Evolutionary conservation across 1,140 invertebrate species (phyloP), one percentile per base, ranked within the genome.

Genomic region (Drosophila sucinea): DNA sequence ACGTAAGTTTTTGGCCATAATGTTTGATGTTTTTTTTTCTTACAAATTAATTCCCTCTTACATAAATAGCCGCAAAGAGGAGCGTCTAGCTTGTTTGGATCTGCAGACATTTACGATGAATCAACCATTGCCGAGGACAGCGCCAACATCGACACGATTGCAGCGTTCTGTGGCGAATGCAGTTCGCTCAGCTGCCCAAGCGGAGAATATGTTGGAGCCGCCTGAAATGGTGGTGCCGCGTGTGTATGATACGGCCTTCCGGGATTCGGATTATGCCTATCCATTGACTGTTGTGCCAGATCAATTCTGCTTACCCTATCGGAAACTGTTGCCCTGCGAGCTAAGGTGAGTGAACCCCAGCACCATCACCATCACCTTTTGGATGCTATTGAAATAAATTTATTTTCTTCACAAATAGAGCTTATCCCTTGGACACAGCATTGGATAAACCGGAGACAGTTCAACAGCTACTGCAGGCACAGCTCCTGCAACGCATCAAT

Each of bases 271-370:
- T 25, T 74, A 89, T 27, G 84, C 70, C 29, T 99, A 98, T 93
- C 98, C 98, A 23, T 95, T 99, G 30, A 95, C 98, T 35, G 93
- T 99, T 56, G 95, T 99, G 73, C 97, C 98, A 25, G 98, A 98
- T 64, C 98, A 99, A 93, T 99, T 95, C 93, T 96, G 96, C 70
- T 97, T 98, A 92, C 95, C 94, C 92, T 99, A 97, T 92, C 94
- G 95, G 25, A 82, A 93, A 57, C 95, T 95, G 67, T 93, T 94
- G 29, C 93, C 94, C 17, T 93, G 94, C 0, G 94, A 95, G 80
- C 92, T 95, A 70, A 94, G 94, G 95, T 97, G 91, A 91, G 91
- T 83, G 3, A 17, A 27, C 2, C 17, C 17, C 17, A 17, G 17
- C 17, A 17, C 17, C 17, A 38, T 38, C 3, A 33, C 0, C 7